Evolutionary conservation across 1,140 invertebrate genomes (phyloP).

Genomic region (Periplaneta americana): DNA sequence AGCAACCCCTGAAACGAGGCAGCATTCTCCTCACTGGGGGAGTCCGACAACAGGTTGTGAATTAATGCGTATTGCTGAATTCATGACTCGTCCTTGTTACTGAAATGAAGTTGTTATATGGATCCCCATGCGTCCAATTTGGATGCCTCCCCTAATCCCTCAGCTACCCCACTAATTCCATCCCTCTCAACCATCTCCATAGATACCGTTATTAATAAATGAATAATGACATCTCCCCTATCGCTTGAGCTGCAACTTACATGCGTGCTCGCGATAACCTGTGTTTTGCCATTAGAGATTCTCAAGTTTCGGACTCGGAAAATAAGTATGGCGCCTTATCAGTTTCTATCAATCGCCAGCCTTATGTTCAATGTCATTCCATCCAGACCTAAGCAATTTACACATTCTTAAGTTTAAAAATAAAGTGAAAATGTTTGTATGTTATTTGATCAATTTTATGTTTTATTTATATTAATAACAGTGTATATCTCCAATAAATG

Average conservation of each 20-base stretch:
- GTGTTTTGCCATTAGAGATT: not conserved
- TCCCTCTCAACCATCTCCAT: not conserved
- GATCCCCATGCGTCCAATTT: not conserved
- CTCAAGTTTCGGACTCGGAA: not conserved
- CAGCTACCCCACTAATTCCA: not conserved
- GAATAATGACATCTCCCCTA: not conserved
- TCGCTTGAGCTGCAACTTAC: not conserved
- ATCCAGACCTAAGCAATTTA: too few species aligned
- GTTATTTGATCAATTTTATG: too few species aligned
- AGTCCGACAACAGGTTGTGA: not conserved
- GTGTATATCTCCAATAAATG: too few species aligned
- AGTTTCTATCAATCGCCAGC: too few species aligned
- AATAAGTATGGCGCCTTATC: too few species aligned
- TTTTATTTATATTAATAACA: too few species aligned
- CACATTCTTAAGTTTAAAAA: too few species aligned
- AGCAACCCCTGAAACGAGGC: too few species aligned
- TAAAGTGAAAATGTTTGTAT: too few species aligned
- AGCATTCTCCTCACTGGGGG: too few species aligned
- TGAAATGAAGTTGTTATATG: not conserved
- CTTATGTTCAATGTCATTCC: too few species aligned
- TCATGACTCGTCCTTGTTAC: not conserved
- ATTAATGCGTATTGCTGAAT: not conserved
- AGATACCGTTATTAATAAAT: not conserved
- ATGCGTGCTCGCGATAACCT: not conserved
- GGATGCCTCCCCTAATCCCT: not conserved